Evolutionary conservation across 2,797 vertebrate genomes (phyloP).

Genomic region (Saxicola maurus): DNA sequence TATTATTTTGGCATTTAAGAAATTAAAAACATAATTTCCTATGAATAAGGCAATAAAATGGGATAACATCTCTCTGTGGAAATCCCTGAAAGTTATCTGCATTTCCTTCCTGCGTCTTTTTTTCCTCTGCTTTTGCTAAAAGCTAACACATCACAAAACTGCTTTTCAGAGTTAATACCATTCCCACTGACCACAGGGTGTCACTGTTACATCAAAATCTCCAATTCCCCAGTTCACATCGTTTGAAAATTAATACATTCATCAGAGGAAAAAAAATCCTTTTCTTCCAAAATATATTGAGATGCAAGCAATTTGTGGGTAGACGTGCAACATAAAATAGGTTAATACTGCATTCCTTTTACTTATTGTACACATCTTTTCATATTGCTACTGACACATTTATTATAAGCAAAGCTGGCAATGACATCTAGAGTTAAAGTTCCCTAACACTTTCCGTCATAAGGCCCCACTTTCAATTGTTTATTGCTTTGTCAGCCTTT

Average conservation of each 20-base stretch:
- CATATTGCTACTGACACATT: slow-evolving; percentile 48
- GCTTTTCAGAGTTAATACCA: background rate
- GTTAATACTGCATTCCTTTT: slow-evolving; percentile 7
- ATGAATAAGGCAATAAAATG: background rate
- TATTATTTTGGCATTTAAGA: background rate
- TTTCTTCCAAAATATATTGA: background rate
- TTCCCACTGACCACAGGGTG: slow-evolving; percentile 57
- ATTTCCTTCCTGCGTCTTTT: background rate
- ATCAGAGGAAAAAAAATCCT: accelerated
- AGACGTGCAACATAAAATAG: background rate
- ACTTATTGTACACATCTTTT: slow-evolving; percentile 14
- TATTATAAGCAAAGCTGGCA: slow-evolving; percentile 47
- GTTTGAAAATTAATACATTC: background rate
- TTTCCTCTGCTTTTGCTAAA: background rate
- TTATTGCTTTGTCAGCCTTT: slow-evolving; percentile 38
- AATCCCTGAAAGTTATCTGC: background rate
- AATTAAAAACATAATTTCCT: background rate
- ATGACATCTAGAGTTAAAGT: slow-evolving; percentile 43
- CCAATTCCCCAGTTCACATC: background rate
- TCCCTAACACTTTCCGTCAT: slow-evolving; percentile 19
- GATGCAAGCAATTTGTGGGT: slow-evolving; percentile 8
- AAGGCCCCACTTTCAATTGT: slow-evolving; percentile 34
- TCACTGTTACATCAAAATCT: slow-evolving; percentile 45
- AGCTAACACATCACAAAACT: background rate
- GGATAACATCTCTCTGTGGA: background rate